A percentile compares a stretch with the other conserved stretches of the same genome.
Conservation (phyloP, 2,888 invertebrate species). For the Tiliacea citrago region DNA sequence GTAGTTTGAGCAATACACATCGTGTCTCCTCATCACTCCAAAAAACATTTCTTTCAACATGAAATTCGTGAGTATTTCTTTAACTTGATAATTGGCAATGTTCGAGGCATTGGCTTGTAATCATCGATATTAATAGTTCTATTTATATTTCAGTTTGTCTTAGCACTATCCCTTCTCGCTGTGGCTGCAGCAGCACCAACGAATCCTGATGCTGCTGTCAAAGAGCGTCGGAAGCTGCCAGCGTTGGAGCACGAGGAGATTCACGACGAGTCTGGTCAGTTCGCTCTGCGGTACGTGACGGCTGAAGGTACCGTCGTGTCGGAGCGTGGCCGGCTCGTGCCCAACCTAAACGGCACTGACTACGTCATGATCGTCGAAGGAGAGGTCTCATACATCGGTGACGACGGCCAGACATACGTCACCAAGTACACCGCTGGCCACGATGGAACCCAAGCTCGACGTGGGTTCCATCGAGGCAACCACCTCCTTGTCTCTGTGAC, state of each 20-base stretch:
- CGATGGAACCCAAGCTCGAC: constrained; percentile 75
- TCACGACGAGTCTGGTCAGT: constrained; percentile 78
- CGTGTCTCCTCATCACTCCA: constrained; percentile 8
- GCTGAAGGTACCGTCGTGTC: constrained; percentile 77
- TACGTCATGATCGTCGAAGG: constrained; percentile 77
- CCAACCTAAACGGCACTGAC: constrained; percentile 62
- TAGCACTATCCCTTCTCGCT: constrained; percentile 67
- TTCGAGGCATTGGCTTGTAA: neutral
- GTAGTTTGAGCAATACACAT: constrained; percentile 11
- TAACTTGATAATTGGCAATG: neutral
- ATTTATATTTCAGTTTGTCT: constrained; percentile 68
- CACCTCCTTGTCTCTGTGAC: constrained; percentile 72
- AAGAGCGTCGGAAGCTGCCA: constrained; percentile 68
- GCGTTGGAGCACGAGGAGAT: constrained; percentile 75
- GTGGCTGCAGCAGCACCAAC: constrained; percentile 68
- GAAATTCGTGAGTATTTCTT: constrained; percentile 67
- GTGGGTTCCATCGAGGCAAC: too few species aligned
- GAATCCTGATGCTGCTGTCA: constrained; percentile 46
- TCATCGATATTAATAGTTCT: neutral
- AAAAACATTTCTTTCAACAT: constrained; percentile 60
- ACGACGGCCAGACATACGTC: constrained; percentile 78
- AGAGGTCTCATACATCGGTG: constrained; percentile 76
- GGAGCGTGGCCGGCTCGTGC: constrained; percentile 71
- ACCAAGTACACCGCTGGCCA: constrained; percentile 79
- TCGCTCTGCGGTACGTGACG: constrained; percentile 78